Evolutionary conservation across 2,888 invertebrate species (phyloP), one percentile per base, ranked within the genome.

Genomic region (Cerceris rybyensis): DNA sequence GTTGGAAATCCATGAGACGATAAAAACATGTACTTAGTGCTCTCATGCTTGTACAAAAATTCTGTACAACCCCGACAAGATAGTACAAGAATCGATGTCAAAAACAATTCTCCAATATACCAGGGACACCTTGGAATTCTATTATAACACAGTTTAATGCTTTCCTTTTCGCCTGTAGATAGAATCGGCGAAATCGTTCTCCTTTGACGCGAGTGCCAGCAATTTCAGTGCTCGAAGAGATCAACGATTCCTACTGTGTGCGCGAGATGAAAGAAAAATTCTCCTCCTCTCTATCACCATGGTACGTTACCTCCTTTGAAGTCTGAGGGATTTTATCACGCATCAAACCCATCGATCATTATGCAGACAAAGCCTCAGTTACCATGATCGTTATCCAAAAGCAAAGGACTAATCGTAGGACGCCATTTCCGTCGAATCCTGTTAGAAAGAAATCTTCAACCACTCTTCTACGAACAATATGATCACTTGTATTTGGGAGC

Each of bases 251-350:
- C 50, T 73, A 28, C 28, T 28, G 59, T 58, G 67, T 61, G 41
- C 54, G 66, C 58, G 43, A 17, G 8, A 71, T 63, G 57, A 70
- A 63, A 39, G 60, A 50, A 61, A 50, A 64, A 80, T 74, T 58
- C 78, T 70, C 75, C 78, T 60, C 65, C 49, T n/a, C 14, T 50
- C 49, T 63, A 43, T 60, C 68, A 39, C 17, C 65, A 11, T 69
- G 65, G 50, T 73, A 78, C 80, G 78, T 78, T 80, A 78, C 78
- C 80, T 80, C 64, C 78, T 80, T 73, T 70, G 79, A 70, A 59
- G 78, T 57, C 46, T 55, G 70, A 54, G 68, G 58, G 57, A 60
- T 74, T 78, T 78, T 70, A 78, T 78, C 70, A 59, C 68, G 59
- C 70, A 60, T 58, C 68, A 70, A 80, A 59, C 77, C 69, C 71